Conservation (phyloP, 1,140 invertebrate species). For the Thaumetopoea pityocampa region DNA sequence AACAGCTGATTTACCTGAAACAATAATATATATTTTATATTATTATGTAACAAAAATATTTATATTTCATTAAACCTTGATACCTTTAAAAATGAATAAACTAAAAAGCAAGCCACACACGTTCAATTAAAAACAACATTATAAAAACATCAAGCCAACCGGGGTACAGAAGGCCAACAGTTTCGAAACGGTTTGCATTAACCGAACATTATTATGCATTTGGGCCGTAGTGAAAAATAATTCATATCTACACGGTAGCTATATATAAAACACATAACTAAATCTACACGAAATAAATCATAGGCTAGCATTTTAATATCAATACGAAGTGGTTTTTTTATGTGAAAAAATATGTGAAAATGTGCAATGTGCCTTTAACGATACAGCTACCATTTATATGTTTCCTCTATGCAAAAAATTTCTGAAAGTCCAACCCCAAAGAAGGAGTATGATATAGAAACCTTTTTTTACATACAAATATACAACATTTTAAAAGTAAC, state of each 20-base stretch:
- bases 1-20: slow-evolving; percentile 35
- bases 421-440: no score
- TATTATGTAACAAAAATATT: slow-evolving; percentile 8
- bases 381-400: no score
- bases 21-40: slow-evolving; percentile 24
- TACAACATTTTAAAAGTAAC: no score
- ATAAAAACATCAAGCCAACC: slow-evolving; percentile 23
- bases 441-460: no score
- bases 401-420: no score
- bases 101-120: slow-evolving; percentile 18
- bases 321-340: no score
- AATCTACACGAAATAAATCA: not conserved
- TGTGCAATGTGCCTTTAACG: no score
- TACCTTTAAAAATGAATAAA: slow-evolving; percentile 7
- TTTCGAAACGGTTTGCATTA: slow-evolving; percentile 52
- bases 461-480: no score
- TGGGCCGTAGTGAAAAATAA: slow-evolving; percentile 42
- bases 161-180: slow-evolving; percentile 42
- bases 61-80: no score
- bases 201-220: slow-evolving; percentile 43
- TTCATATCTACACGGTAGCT: not conserved
- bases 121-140: slow-evolving; percentile 16
- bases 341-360: no score
- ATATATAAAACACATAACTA: no score
- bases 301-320: not conserved